Evolutionary conservation across 53 echinoderm and acorn worm genomes (phyloP), one percentile per base, ranked within the genome.

Genomic region (Hippasteria phrygiana): DNA sequence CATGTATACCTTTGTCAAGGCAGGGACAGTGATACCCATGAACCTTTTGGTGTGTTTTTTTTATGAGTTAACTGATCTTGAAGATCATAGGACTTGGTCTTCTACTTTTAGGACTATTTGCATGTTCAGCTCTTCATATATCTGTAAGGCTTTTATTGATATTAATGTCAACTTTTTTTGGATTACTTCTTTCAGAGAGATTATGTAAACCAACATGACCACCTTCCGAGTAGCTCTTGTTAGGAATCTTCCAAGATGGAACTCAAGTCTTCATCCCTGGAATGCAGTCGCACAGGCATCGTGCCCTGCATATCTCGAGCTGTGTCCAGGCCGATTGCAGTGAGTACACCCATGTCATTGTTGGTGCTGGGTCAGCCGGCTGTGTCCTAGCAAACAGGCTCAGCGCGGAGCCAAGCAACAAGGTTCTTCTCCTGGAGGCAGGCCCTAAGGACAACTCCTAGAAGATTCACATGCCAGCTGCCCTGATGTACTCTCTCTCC

Each of bases 401-500:
- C 33, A 91, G 94, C n/a, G 93, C 89, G 14, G 88, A 93, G 37
- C 76, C 91, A 5, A 36, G 63, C 38, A 98, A 96, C 73, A 92
- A 87, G 29, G 92, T 98, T 20, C 70, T 96, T 9, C 74, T 98
- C 43, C 78, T 98, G 20, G 99, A 98, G 48, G 99, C 99, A 11
- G 99, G 99, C 3, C 95, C 92, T 3, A 91, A 90, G 62, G 95
- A 95, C 85, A n/a, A 77, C 78, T 78, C 99, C 12, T 98, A 94
- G 95, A 87, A 91, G 38, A 98, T 98, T 42, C 95, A 98, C 63
- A 98, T 98, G 99, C 99, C 99, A 27, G 99, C 95, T 38, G 99
- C 99, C 13, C 72, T 98, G 14, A 91, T 98, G 63, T 96, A 96
- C 48, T 92, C 94, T 22, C 90, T 98, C 34, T 78, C 93, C 29